Conservation (phyloP, 2,888 invertebrate genomes). For the Drosophila gaucha region DNA sequence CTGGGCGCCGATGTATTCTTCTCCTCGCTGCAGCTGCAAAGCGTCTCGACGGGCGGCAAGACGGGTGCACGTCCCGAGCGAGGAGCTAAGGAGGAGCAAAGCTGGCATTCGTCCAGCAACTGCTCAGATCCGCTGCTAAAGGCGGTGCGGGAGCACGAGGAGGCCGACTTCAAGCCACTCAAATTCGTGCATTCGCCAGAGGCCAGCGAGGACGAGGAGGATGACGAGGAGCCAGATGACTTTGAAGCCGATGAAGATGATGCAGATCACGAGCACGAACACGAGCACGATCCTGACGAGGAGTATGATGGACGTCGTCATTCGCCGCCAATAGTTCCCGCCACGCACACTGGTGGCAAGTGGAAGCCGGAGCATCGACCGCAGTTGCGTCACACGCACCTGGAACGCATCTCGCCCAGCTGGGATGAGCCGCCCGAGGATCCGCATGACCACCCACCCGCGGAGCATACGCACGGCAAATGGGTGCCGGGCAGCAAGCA, state of each 20-base stretch:
- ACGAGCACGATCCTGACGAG: conserved; percentile 38
- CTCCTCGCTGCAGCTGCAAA: conserved; percentile 91
- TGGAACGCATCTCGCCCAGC: conserved; percentile 83
- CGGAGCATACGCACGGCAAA: conserved; percentile 90
- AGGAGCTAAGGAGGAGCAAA: conserved; percentile 50
- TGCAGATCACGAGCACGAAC: conserved; percentile 15
- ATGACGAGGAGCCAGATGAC: conserved; percentile 85
- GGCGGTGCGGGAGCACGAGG: conserved; percentile 87
- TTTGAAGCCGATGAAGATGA: conserved; percentile 76
- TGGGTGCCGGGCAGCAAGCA: conserved; percentile 90
- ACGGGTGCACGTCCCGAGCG: conserved; percentile 61
- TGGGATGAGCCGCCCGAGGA: conserved; percentile 86
- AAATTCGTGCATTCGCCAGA: conserved; percentile 77
- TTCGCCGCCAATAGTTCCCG: conserved; percentile 85
- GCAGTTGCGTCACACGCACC: conserved; percentile 67
- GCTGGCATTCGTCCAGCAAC: conserved; percentile 41
- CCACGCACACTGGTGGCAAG: conserved; percentile 88
- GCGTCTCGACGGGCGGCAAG: conserved; percentile 86
- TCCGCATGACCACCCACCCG: conserved; percentile 86
- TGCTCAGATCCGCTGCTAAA: conserved; percentile 86
- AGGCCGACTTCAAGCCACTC: conserved; percentile 82
- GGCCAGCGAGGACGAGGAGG: conserved; percentile 84
- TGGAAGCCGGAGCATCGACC: conserved; percentile 89
- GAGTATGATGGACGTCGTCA: conserved; percentile 54
- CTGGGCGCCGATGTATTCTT: conserved; percentile 94